These are phyloP conservation scores for Nyctibius bracteatus DNA, from an alignment of 2,113 vertebrate species.

Conservation along the genomic window DNA sequence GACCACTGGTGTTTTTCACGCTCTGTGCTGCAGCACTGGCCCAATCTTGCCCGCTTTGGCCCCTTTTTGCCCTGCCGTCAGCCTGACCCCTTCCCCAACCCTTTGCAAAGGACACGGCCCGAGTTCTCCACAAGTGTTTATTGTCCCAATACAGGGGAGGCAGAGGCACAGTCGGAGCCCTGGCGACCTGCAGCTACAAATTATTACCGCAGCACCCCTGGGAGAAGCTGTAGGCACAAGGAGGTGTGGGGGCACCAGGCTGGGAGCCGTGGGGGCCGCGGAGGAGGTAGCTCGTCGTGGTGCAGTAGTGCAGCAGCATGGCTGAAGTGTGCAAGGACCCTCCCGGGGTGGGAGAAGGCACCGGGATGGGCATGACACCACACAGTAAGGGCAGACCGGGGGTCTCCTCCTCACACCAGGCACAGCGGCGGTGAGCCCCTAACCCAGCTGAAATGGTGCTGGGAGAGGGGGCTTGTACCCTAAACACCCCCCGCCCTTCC, in stretches of 20 bases:
- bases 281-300: conserved; percentile 19
- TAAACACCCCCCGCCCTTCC: background rate
- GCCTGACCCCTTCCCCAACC: background rate
- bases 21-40: too few species aligned
- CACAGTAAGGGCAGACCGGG: background rate
- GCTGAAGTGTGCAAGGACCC: background rate
- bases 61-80: background rate
- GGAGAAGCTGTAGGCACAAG: background rate
- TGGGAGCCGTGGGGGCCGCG: rapidly evolving
- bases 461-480: background rate
- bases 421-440: rapidly evolving
- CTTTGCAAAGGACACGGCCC: rapidly evolving
- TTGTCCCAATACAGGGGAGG: background rate
- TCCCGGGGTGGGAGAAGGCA: background rate
- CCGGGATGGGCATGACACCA: rapidly evolving
- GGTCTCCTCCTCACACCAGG: background rate
- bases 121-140: conserved; percentile 5
- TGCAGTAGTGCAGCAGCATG: conserved; percentile 10
- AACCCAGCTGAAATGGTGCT: background rate
- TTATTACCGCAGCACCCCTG: background rate
- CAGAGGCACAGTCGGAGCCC: background rate
- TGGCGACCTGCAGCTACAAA: rapidly evolving
- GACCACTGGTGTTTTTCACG: too few species aligned
- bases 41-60: background rate
- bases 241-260: background rate